Evolutionary conservation across 2,797 vertebrate species (phyloP).

Genomic region (Clarias laeviceps): DNA sequence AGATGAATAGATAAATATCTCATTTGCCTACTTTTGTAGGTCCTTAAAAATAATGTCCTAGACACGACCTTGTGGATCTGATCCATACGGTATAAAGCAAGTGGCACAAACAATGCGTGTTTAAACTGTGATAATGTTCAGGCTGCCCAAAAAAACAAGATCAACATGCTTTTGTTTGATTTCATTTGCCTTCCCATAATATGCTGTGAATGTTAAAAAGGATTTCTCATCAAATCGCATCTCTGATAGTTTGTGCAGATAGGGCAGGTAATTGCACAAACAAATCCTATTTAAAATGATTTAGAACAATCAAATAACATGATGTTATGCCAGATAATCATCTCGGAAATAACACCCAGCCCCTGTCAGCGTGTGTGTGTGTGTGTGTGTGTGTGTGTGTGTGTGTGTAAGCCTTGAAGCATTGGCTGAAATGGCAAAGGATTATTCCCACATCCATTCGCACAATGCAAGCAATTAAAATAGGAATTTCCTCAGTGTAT

Average conservation of each 20-base stretch:
- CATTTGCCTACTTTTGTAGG: not conserved
- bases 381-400: not conserved
- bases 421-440: conserved; percentile 13
- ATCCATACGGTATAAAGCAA: not conserved
- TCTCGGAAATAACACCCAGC: conserved; percentile 52
- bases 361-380: not conserved
- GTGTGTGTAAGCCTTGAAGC: conserved; percentile 19
- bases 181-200: conserved; percentile 51
- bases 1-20: not conserved
- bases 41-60: not conserved
- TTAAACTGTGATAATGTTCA: conserved; percentile 22
- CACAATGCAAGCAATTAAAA: conserved; percentile 31
- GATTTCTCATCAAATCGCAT: conserved; percentile 71
- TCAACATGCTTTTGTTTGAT: conserved; percentile 3
- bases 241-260: conserved; percentile 63
- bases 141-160: conserved; percentile 17
- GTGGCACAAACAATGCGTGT: not conserved
- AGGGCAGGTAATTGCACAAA: conserved; percentile 66
- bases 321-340: conserved; percentile 29
- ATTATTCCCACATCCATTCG: conserved; percentile 19
- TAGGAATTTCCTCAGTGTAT: not conserved
- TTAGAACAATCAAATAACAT: conserved; percentile 54
- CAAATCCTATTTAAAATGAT: conserved; percentile 59
- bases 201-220: conserved; percentile 53
- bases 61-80: conserved; percentile 2